phyloP scores from a whole-genome alignment of 2,113 vertebrate genomes.

The Mirounga angustirostris region DNA sequence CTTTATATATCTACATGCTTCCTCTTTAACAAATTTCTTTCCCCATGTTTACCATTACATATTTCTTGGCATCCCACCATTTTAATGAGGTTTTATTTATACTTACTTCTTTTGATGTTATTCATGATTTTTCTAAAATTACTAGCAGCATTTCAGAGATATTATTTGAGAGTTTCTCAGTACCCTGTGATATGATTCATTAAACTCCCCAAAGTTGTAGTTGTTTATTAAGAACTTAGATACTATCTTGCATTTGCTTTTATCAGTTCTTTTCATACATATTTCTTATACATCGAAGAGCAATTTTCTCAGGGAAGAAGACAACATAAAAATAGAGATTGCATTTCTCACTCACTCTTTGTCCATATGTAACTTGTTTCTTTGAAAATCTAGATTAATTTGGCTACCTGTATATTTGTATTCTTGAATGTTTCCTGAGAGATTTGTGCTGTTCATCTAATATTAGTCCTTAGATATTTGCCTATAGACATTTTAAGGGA shows the following conservation, averaged over 20 bases:
- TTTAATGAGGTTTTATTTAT: not conserved
- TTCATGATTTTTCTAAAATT: not conserved
- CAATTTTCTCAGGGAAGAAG: not conserved
- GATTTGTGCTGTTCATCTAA: not conserved
- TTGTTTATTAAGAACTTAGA: not conserved
- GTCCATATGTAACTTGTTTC: not conserved
- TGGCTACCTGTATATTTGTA: not conserved
- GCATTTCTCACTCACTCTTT: not conserved
- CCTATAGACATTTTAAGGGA: not conserved
- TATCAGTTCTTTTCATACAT: not conserved
- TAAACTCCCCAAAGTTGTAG: not conserved
- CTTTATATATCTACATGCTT: not conserved
- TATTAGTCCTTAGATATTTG: not conserved
- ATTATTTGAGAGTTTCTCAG: not conserved
- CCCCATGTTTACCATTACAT: not conserved
- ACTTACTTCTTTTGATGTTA: not conserved
- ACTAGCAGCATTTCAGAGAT: not conserved
- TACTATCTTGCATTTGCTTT: not conserved
- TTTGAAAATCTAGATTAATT: not conserved
- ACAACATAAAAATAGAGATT: not conserved
- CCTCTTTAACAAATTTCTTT: not conserved
- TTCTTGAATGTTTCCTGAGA: not conserved
- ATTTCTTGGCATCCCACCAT: not conserved
- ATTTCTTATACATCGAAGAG: not conserved
- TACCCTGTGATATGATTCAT: not conserved